Evolutionary conservation across 2,797 vertebrate species (phyloP).

Genomic region (Schizopygopsis malacanthus): DNA sequence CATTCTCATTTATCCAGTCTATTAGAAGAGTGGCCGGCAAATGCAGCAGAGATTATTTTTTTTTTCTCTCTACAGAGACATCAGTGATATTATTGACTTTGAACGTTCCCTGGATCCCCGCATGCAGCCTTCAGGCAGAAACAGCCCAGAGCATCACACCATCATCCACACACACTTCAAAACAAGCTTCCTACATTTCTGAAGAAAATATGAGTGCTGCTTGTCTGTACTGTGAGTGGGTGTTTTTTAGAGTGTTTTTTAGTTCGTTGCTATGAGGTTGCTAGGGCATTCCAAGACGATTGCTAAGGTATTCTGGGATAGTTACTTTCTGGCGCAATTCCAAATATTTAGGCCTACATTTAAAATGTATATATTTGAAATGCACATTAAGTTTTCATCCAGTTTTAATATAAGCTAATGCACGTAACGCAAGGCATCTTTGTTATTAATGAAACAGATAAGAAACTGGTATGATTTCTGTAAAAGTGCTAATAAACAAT

Average conservation of each 20-base stretch:
- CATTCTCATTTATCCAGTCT: background rate
- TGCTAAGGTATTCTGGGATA: background rate
- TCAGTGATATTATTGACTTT: slow-evolving; percentile 16
- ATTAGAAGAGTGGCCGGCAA: background rate
- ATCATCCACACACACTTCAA: slow-evolving; percentile 12
- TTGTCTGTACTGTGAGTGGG: background rate
- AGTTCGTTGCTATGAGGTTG: background rate
- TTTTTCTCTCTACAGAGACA: background rate
- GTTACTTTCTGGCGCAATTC: background rate
- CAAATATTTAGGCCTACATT: background rate
- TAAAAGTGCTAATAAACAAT: background rate
- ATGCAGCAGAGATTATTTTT: background rate
- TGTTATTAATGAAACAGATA: background rate
- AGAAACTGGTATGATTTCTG: background rate
- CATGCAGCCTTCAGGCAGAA: slow-evolving; percentile 16
- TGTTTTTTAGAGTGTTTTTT: background rate
- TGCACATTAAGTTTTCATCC: background rate
- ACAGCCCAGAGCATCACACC: slow-evolving; percentile 15
- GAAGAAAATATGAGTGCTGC: background rate
- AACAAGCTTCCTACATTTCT: slow-evolving; percentile 10
- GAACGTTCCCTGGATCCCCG: background rate
- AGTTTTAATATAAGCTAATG: background rate
- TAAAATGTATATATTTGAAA: background rate
- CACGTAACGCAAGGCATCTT: background rate
- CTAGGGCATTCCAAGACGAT: background rate